Percentiles rank a stretch among this genome's conserved stretches.
phyloP scores from a whole-genome alignment of 30 jellyfish, hydroid and myxozoan species.

The Aurelia aurita complex sp. Pacific region DNA sequence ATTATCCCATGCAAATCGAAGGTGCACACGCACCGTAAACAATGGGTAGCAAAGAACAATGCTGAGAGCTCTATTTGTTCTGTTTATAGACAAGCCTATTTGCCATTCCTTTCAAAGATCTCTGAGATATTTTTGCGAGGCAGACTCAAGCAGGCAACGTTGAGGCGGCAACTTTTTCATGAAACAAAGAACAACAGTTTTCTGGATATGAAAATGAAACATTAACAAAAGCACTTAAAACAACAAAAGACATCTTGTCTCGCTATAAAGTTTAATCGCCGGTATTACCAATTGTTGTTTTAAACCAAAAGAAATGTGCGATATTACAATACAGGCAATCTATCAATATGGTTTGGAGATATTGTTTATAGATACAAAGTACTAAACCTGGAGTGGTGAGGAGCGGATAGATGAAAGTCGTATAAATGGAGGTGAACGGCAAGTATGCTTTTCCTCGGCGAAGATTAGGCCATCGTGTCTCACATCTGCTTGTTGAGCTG shows the following conservation, averaged over 20 bases:
- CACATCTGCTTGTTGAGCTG: background rate
- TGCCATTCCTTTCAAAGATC: too few species aligned
- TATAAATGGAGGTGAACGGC: background rate
- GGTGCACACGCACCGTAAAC: too few species aligned
- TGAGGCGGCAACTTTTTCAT: too few species aligned
- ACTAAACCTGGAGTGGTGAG: background rate
- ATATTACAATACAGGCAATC: background rate
- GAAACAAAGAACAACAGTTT: too few species aligned
- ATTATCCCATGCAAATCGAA: too few species aligned
- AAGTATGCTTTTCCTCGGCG: background rate
- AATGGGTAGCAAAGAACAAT: too few species aligned
- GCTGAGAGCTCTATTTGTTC: too few species aligned
- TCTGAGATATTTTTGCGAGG: too few species aligned
- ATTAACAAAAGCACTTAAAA: background rate
- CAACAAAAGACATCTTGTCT: background rate
- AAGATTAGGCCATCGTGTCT: background rate
- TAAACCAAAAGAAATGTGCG: background rate
- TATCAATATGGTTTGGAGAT: background rate
- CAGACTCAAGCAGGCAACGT: too few species aligned
- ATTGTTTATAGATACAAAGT: background rate
- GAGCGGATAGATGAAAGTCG: slow-evolving; percentile 7
- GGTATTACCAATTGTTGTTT: background rate
- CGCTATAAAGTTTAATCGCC: background rate
- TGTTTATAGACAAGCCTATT: too few species aligned
- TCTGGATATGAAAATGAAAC: too few species aligned